Evolutionary conservation across 1,140 invertebrate species (phyloP).

Genomic region (Cydia splendana): DNA sequence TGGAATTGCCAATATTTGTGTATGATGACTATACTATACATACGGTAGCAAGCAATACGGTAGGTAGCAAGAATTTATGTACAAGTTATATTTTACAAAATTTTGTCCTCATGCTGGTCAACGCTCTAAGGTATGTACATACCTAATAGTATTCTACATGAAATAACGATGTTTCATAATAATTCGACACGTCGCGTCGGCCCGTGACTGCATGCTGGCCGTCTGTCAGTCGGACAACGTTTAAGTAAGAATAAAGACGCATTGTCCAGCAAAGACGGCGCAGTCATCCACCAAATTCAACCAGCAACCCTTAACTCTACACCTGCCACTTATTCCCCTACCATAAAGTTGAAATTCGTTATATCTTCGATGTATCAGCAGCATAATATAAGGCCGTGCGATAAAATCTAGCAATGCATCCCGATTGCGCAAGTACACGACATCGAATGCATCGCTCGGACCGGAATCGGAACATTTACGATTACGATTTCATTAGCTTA

Average conservation of each 20-base stretch:
- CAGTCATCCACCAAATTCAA: constrained; percentile 4
- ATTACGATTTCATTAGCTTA: constrained; percentile 29
- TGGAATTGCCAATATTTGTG: too few relatives aligned
- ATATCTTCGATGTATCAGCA: neutral
- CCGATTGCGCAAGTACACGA: constrained; percentile 62
- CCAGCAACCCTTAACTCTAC: neutral
- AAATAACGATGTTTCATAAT: constrained; percentile 29
- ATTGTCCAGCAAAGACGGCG: constrained; percentile 27
- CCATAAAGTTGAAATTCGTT: neutral
- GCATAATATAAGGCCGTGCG: constrained; percentile 32
- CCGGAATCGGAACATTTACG: constrained; percentile 14
- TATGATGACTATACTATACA: too few relatives aligned
- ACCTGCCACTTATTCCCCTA: neutral
- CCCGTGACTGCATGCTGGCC: neutral
- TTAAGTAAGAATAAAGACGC: constrained; percentile 32
- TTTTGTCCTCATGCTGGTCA: neutral
- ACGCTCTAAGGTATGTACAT: neutral
- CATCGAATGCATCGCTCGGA: constrained; percentile 37
- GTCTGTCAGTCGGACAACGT: constrained; percentile 14
- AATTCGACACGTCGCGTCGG: neutral
- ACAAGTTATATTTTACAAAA: neutral
- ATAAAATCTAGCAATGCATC: constrained; percentile 51
- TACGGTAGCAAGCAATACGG: too few relatives aligned
- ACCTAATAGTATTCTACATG: constrained; percentile 5
- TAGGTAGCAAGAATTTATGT: neutral